Base-by-base conservation (phyloP, 1,140 invertebrate species). In the Lepidurus apus region DNA sequence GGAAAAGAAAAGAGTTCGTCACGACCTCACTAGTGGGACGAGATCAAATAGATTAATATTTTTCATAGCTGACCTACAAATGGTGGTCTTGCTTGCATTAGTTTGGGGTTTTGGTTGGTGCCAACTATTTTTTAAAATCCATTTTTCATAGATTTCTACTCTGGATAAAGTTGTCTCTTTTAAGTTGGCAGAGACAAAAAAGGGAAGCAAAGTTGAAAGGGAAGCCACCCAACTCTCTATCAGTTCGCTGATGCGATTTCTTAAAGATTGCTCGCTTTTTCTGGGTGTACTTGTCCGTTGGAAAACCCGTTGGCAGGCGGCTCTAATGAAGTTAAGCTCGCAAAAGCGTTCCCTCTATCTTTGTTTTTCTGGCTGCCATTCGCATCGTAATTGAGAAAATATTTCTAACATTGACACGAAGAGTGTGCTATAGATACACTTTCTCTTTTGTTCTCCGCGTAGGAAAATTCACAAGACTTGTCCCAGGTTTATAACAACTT, bases 1-100 rank as follows among this genome's bases (percentile, higher is more conserved):
- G 21, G 21, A 13, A 65, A 9, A 9, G 21, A 65, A 65, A 65
- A 65, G 21, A 65, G 53, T n/a, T 17, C 53, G 53, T 65, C 53
- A 65, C 53, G 53, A 65, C 53, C 53, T 65, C 21, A 65, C 53
- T 17, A 9, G 53, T 65, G 53, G 17, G 17, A 13, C 8, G 53
- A 65, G 53, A 65, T 65, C 53, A 65, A 65, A 47, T n/a, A 65
- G 53, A 65, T 65, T 65, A 13, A 11, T 65, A 65, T 65, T 65
- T 65, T 21, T 13, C 53, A 4, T 9, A 9, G 53, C n/a, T 65
- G 53, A 65, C 53, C 53, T 65, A 65, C 7, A 65, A 65, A 65
- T 65, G 53, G 17, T n/a, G 6, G 2, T 21, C 17, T 21, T 7
- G 21, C 53, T 65, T 65, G 53, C 53, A n/a, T 65, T 65, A 65